phyloP scores from a whole-genome alignment of 2,888 invertebrate genomes.

The Dryocosmus kuriphilus region DNA sequence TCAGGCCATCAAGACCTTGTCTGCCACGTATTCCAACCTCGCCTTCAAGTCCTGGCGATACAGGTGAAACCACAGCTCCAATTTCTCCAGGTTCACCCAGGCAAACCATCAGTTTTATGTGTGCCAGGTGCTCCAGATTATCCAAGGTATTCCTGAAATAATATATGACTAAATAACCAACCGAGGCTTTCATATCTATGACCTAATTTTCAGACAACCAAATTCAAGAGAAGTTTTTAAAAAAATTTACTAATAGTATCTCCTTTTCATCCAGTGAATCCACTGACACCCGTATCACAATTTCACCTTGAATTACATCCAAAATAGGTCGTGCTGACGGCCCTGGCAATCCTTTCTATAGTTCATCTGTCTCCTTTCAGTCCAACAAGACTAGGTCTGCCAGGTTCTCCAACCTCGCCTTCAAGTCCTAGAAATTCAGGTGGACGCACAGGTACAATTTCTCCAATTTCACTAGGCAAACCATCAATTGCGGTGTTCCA shows the following conservation, averaged over 20 bases:
- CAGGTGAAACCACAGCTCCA: conserved; percentile 82
- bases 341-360: too few relatives aligned
- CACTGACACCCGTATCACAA: too few relatives aligned
- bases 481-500: conserved; percentile 83
- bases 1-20: conserved; percentile 80
- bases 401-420: conserved; percentile 85
- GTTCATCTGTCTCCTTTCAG: conserved; percentile 81
- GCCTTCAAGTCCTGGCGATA: conserved; percentile 86
- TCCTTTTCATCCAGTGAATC: conserved; percentile 81
- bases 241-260: conserved; percentile 79
- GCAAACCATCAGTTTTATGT: conserved; percentile 82
- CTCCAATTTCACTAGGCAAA: conserved; percentile 82
- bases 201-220: too few relatives aligned
- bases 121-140: conserved; percentile 80
- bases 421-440: conserved; percentile 84
- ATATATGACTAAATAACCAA: background rate
- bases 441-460: conserved; percentile 81
- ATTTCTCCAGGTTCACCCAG: conserved; percentile 82
- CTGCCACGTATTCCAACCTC: conserved; percentile 83
- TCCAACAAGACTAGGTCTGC: conserved; percentile 80
- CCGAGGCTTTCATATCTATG: background rate
- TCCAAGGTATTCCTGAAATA: conserved; percentile 80
- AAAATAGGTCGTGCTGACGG: too few relatives aligned
- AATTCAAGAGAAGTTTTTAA: background rate
- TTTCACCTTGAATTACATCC: too few relatives aligned